Evolutionary conservation across 2,113 vertebrate species (phyloP).

Genomic region (Copsychus sechellarum): DNA sequence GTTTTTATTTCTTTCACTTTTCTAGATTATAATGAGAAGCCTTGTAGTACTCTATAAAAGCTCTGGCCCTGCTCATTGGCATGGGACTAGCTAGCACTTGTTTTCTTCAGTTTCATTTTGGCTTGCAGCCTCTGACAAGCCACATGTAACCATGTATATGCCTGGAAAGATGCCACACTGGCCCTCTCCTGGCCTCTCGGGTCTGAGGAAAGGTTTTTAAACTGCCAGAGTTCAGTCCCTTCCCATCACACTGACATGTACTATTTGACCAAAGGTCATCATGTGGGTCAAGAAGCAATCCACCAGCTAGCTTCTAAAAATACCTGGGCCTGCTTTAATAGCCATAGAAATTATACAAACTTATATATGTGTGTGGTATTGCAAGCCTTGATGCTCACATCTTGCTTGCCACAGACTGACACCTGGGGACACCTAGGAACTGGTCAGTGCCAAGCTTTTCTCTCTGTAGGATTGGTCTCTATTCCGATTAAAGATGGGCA

Average conservation of each 20-base stretch:
- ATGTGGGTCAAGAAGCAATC: neutral
- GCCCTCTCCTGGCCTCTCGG: neutral
- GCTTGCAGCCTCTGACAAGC: neutral
- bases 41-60: neutral
- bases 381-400: neutral
- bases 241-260: neutral
- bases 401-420: neutral
- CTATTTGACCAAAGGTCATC: neutral
- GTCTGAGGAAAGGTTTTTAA: slow-evolving; percentile 1
- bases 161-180: neutral
- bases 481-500: neutral
- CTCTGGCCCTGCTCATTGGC: neutral
- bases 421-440: neutral
- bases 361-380: neutral
- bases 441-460: neutral
- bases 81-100: neutral
- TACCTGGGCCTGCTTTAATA: neutral
- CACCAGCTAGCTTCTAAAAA: slow-evolving; percentile 10
- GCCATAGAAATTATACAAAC: neutral
- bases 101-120: slow-evolving; percentile 33
- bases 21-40: neutral
- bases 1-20: neutral
- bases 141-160: neutral
- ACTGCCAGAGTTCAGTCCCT: neutral
- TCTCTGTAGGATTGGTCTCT: neutral